Percentiles rank a stretch among this genome's conserved stretches.
Conservation (phyloP, 2,888 invertebrate genomes). For the Polydrusus cervinus region DNA sequence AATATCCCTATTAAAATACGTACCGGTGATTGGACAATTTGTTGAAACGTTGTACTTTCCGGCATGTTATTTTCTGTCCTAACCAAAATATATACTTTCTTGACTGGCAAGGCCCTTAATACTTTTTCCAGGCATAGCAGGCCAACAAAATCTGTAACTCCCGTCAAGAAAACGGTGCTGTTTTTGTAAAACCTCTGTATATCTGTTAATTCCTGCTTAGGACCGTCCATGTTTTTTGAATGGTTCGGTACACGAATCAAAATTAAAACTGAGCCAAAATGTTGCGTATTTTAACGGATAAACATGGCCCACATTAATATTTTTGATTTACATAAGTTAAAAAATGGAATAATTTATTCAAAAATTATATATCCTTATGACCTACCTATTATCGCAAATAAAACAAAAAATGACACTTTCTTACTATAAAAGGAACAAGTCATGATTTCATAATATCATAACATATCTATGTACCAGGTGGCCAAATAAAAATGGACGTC, state of each 20-base stretch:
- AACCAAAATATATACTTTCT: neutral
- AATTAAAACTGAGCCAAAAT: too few relatives aligned
- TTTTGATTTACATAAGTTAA: too few relatives aligned
- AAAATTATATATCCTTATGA: too few relatives aligned
- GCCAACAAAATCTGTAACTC: constrained; percentile 67
- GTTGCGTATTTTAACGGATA: neutral
- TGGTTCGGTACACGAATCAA: neutral
- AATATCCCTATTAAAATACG: neutral
- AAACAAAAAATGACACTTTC: too few relatives aligned
- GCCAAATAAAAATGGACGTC: too few relatives aligned
- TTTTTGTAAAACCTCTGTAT: constrained; percentile 60
- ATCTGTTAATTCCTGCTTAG: constrained; percentile 51
- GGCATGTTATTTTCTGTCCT: neutral
- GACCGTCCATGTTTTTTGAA: constrained; percentile 2
- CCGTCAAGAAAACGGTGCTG: constrained; percentile 64
- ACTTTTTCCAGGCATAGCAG: constrained; percentile 59
- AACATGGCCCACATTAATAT: too few relatives aligned
- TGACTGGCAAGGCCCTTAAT: neutral
- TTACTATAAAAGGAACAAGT: too few relatives aligned
- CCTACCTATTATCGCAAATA: too few relatives aligned
- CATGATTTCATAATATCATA: too few relatives aligned
- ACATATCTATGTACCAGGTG: too few relatives aligned
- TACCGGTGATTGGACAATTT: neutral
- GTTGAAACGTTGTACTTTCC: neutral
- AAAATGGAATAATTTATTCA: too few relatives aligned